A percentile compares a stretch with the other conserved stretches of the same genome.
Evolutionary conservation across 2,113 vertebrate species (phyloP).

Genomic region (Paradoxurus hermaphroditus): DNA sequence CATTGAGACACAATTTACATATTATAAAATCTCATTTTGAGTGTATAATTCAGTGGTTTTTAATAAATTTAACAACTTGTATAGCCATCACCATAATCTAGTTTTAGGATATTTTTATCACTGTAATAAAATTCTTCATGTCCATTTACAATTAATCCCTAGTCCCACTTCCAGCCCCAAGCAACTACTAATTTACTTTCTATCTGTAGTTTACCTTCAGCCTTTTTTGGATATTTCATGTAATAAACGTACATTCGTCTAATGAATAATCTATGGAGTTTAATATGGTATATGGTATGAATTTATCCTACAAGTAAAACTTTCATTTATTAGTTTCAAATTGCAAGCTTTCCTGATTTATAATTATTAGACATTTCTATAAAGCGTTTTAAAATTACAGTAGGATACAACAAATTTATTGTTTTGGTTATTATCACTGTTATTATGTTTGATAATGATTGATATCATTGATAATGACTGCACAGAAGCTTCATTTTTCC

Average conservation of each 20-base stretch:
- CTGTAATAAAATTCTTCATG: neutral
- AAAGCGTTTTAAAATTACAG: neutral
- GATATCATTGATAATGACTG: neutral
- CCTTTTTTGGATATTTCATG: neutral
- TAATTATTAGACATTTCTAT: neutral
- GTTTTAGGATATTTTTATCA: slow-evolving; percentile 5
- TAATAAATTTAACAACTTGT: neutral
- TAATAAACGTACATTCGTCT: neutral
- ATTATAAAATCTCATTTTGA: neutral
- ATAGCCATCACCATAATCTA: neutral
- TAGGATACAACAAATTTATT: neutral
- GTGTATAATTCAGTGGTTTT: neutral
- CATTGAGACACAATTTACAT: neutral
- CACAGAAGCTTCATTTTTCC: neutral
- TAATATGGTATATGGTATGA: neutral
- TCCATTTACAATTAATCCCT: neutral
- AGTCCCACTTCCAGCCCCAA: neutral
- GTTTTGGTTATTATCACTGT: neutral
- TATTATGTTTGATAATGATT: neutral
- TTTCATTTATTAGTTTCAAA: neutral
- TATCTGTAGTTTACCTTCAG: neutral
- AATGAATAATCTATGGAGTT: neutral
- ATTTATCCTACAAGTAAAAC: neutral
- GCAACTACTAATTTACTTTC: neutral
- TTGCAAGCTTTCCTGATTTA: neutral